Evolutionary conservation across 2,888 invertebrate genomes (phyloP), one percentile per base, ranked within the genome.

Genomic region (Clostera curtula): DNA sequence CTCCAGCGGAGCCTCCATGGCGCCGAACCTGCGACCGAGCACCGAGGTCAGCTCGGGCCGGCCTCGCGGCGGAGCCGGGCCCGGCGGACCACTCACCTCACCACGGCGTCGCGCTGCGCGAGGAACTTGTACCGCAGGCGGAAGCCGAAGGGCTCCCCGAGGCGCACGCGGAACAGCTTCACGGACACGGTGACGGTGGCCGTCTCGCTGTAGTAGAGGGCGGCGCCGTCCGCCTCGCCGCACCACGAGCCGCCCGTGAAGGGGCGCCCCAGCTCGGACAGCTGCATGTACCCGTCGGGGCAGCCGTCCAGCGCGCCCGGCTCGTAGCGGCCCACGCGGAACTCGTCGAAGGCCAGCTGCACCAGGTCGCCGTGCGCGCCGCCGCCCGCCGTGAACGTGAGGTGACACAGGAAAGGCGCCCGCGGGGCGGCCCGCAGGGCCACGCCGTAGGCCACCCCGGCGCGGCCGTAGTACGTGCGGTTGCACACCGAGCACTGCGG

Each of bases 231-330:
- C 22, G 93, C 91, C 29, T 90, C 87, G 31, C 95, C 95, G 71
- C 95, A 95, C 95, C 95, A 95, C 10, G 93, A 93, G 36, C 95
- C 95, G 21, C 94, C 95, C 13, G 93, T 93, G 79, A 93, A 93
- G 8, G 94, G 94, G 19, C 93, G 88, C 10, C 93, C 93, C 47
- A 94, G 86, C 80, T 95, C 95, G 52, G 93, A 91, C 44, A 94
- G 86, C 83, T 93, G 91, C 89, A 95, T 91, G 76, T 92, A 93
- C 26, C 95, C 95, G 66, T 94, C 94, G 7, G 93, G 93, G 68
- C 95, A 95, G 48, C 93, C 93, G 56, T 92, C 90, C 27, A 71
- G 65, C 24, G 90, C 88, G 36, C 88, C 87, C 26, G 90, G 82
- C 61, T 92, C 92, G 70, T 93, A 91, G 25, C 93, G 88, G 2